These are phyloP conservation scores for Nothocercus nigrocapillus DNA, from an alignment of 2,113 vertebrate species.

Conservation along the genomic window DNA sequence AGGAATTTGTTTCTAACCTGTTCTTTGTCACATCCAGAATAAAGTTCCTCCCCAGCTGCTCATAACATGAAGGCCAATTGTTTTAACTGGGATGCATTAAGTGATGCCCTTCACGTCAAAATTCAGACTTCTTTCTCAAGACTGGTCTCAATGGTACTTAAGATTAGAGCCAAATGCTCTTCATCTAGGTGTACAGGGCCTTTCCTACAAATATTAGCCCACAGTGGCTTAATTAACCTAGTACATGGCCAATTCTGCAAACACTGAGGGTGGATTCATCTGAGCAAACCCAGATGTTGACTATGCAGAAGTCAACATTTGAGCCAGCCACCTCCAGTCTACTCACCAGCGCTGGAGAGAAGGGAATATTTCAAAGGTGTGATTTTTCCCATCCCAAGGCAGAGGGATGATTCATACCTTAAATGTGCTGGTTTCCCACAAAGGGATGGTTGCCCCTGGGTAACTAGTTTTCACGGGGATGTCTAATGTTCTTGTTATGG, in stretches of 20 bases:
- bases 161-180: background rate
- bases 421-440: background rate
- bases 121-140: background rate
- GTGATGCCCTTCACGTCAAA: background rate
- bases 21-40: background rate
- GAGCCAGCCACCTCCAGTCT: background rate
- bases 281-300: background rate
- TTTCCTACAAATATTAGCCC: too few species aligned
- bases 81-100: background rate
- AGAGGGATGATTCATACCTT: background rate
- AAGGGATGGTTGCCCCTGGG: background rate
- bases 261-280: too few species aligned
- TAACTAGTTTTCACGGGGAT: background rate
- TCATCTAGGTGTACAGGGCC: background rate
- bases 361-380: background rate
- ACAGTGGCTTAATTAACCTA: too few species aligned
- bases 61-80: background rate
- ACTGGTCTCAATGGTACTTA: background rate
- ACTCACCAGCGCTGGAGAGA: background rate
- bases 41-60: background rate
- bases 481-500: background rate
- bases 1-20: background rate
- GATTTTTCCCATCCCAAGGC: background rate
- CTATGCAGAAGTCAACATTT: background rate
- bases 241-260: too few species aligned